Evolutionary conservation across 2,113 vertebrate species (phyloP).

Genomic region (Rattus norvegicus): GRCr8 NC_086030.1:34215001-34215500

Average conservation of each 20-base stretch:
- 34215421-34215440: not conserved
- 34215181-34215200: not conserved
- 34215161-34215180: not conserved
- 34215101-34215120: not conserved
- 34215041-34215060: not conserved
- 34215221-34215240: not conserved
- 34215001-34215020: not conserved
- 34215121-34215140: not conserved
- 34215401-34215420: not conserved
- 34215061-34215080: not conserved
- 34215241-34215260: not conserved
- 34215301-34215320: not conserved
- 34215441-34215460: too few species aligned
- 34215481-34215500: too few species aligned
- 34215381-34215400: not conserved
- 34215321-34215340: not conserved
- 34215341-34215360: accelerated
- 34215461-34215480: too few species aligned
- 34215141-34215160: not conserved
- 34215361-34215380: accelerated
- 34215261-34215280: too few species aligned
- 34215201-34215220: not conserved
- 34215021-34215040: not conserved
- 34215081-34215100: not conserved
- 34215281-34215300: not conserved